A percentile compares a stretch with the other conserved stretches of the same genome.
phyloP scores from a whole-genome alignment of 2,797 vertebrate species.

The Aphelocoma californica region DNA sequence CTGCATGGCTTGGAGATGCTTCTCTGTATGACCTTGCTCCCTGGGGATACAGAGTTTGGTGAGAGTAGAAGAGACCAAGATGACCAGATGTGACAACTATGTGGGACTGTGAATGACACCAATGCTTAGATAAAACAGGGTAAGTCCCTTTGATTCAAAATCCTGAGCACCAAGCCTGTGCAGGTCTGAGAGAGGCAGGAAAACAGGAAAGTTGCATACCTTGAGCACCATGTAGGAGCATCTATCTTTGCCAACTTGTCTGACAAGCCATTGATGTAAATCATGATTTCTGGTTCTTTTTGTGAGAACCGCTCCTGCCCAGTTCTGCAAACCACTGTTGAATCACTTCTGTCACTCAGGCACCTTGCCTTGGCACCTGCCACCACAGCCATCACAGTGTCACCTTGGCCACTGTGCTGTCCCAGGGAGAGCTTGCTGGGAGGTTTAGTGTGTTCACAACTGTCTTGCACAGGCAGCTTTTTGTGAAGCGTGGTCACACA shows the following conservation, averaged over 20 bases:
- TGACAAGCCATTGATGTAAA: not conserved
- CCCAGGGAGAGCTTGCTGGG: not conserved
- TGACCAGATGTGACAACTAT: not conserved
- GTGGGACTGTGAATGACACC: not conserved
- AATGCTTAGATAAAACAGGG: not conserved
- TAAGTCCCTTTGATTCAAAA: not conserved
- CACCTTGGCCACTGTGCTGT: fast-evolving
- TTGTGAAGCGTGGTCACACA: not conserved
- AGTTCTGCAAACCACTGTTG: not conserved
- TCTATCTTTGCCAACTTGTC: not conserved
- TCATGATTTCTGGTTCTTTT: not conserved
- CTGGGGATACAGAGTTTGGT: not conserved
- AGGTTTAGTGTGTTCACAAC: not conserved
- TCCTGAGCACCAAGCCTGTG: not conserved
- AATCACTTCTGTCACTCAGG: fast-evolving
- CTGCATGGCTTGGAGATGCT: not conserved
- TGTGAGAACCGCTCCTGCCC: not conserved
- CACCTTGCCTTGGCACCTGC: not conserved
- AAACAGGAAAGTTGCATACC: conserved; percentile 31
- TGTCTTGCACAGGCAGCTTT: not conserved
- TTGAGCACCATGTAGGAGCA: not conserved
- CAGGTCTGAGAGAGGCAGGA: not conserved
- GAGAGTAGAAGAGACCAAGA: not conserved
- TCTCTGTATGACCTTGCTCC: not conserved
- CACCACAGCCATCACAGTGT: fast-evolving